phyloP scores from a whole-genome alignment of 1,140 invertebrate genomes.

The Platyscapa corneri region DNA sequence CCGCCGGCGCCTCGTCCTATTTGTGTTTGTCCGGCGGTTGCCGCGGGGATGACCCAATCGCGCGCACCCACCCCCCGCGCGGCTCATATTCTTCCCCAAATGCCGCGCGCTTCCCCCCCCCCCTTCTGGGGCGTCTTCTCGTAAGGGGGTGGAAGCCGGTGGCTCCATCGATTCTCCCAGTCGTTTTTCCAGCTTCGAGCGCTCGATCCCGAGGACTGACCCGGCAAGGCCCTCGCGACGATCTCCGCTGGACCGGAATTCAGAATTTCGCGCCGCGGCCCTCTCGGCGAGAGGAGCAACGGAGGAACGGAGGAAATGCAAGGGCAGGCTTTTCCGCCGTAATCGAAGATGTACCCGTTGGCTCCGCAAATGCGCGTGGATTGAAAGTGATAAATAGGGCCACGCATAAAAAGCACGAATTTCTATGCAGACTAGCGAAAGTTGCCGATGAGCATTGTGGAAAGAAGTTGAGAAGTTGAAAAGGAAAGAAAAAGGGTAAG shows the following conservation, averaged over 20 bases:
- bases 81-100: background rate
- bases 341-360: background rate
- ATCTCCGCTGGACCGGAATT: background rate
- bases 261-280: no score
- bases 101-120: background rate
- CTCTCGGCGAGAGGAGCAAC: no score
- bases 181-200: background rate
- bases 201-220: background rate
- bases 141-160: background rate
- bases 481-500: background rate
- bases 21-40: conserved; percentile 72
- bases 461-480: background rate
- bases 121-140: background rate
- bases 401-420: no score
- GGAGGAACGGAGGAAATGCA: no score
- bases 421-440: no score
- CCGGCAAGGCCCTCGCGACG: no score
- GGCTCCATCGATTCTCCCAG: conserved; percentile 17
- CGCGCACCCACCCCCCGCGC: background rate
- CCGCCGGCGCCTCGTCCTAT: conserved; percentile 11
- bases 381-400: background rate
- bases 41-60: conserved; percentile 72
- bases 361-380: background rate
- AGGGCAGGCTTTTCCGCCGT: background rate
- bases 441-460: background rate